Evolutionary conservation across 2,888 invertebrate genomes (phyloP), one percentile per base, ranked within the genome.

Genomic region (Desoria tigrina): DNA sequence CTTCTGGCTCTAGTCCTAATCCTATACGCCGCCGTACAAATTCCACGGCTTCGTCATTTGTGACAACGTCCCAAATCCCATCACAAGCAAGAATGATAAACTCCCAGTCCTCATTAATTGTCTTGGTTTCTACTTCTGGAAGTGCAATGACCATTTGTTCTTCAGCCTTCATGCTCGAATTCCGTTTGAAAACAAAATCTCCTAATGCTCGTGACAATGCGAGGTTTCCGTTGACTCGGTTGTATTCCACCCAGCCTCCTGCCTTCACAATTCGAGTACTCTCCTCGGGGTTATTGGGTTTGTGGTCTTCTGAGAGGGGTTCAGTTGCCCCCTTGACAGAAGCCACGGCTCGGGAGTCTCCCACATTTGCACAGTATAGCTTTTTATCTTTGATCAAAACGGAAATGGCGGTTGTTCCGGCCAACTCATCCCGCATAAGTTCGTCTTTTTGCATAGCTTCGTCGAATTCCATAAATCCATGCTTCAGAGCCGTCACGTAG

Each of bases 81-180:
- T 99, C 99, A 80, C 98, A 99, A 0, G 98, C 99, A 76, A 99
- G 83, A 42, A 99, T 87, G 62, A 98, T 85, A 80, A 99, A 99
- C 83, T 99, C 97, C 89, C 94, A 94, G 69, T 95, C 92, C n/a
- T 88, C 85, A 49, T 86, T 89, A 72, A 98, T 82, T 66, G 88
- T 86, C 71, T 88, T 86, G 53, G 87, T 86, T 80, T 90, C 88
- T 3, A 98, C 90, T 79, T 98, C 98, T 0, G 98, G 98, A 79
- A 87, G 90, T 0, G 97, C 98, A 94, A 95, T 96, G 56, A 99
- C 97, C 77, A 98, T 94, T 84, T 99, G 99, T 80, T 98, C 93
- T 80, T 94, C 90, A 3, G 95, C 86, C 64, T 86, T 84, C 79
- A 92, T 90, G 65, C 87, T 85, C 61, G 88, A 87, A 81, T 97